Conservation (phyloP, 1,140 invertebrate genomes). For the Aphidius ervi region DNA sequence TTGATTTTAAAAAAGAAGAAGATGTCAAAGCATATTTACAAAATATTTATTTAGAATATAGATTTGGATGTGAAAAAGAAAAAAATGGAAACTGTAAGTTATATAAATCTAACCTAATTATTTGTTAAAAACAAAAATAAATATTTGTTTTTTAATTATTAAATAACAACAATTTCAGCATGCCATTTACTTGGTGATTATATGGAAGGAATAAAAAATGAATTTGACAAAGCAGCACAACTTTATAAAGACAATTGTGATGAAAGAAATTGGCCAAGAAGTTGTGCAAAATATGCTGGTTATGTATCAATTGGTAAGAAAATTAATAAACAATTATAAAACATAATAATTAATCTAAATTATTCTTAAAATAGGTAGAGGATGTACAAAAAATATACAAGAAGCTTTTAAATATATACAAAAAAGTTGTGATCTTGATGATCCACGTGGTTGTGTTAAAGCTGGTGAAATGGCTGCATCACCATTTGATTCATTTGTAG, state of each 20-base stretch:
- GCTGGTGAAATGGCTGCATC: slow-evolving; percentile 67
- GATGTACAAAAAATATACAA: slow-evolving; percentile 25
- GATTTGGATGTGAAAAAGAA: slow-evolving; percentile 83
- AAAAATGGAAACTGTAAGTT: slow-evolving; percentile 72
- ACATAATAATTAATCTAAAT: slow-evolving; percentile 13
- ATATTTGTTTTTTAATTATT: not conserved
- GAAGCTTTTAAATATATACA: slow-evolving; percentile 68
- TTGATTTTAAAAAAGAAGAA: slow-evolving; percentile 76
- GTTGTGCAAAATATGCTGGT: slow-evolving; percentile 80
- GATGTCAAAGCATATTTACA: slow-evolving; percentile 84
- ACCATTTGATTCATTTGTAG: slow-evolving; percentile 44
- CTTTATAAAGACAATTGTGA: slow-evolving; percentile 84
- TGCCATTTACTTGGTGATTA: slow-evolving; percentile 89
- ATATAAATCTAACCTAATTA: slow-evolving; percentile 28
- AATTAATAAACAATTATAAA: slow-evolving; percentile 2
- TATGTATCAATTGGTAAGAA: slow-evolving; percentile 64
- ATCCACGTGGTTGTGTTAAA: slow-evolving; percentile 69
- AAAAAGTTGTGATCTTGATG: slow-evolving; percentile 71
- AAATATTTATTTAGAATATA: slow-evolving; percentile 86
- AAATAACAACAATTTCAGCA: slow-evolving; percentile 55
- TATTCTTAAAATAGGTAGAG: slow-evolving; percentile 35
- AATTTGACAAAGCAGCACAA: slow-evolving; percentile 71
- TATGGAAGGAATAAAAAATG: slow-evolving; percentile 74
- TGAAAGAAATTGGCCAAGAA: slow-evolving; percentile 72
- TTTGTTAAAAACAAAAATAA: not conserved